phyloP scores from a whole-genome alignment of 1,140 invertebrate genomes.

The Drosophila elegans region DNA sequence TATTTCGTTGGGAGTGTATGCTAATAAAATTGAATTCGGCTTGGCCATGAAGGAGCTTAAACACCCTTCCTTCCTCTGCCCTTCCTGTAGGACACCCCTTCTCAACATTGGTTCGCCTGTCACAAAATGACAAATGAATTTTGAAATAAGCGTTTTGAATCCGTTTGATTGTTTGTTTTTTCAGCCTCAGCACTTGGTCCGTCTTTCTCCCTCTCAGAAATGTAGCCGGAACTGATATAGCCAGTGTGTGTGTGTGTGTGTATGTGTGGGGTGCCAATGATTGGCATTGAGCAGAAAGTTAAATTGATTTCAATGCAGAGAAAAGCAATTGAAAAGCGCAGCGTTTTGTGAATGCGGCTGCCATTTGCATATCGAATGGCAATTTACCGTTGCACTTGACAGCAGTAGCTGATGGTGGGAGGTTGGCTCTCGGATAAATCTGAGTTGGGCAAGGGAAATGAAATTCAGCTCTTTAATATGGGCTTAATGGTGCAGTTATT shows the following conservation, averaged over 20 bases:
- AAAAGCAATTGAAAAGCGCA: slow-evolving; percentile 77
- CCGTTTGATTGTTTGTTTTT: slow-evolving; percentile 72
- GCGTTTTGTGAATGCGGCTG: slow-evolving; percentile 72
- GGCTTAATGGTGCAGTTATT: slow-evolving; percentile 10
- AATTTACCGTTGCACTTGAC: slow-evolving; percentile 76
- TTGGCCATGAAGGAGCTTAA: slow-evolving; percentile 34
- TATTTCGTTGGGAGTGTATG: background rate
- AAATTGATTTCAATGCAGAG: slow-evolving; percentile 79
- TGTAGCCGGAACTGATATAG: slow-evolving; percentile 40
- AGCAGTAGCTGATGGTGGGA: slow-evolving; percentile 24
- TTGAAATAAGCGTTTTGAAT: slow-evolving; percentile 77
- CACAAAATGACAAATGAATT: slow-evolving; percentile 81
- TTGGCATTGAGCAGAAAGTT: slow-evolving; percentile 81
- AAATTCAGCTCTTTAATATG: slow-evolving; percentile 27
- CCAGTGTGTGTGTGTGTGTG: slow-evolving; percentile 15
- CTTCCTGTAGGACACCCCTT: slow-evolving; percentile 4
- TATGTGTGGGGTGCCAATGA: slow-evolving; percentile 69
- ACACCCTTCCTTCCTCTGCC: background rate
- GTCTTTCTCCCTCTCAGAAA: slow-evolving; percentile 2
- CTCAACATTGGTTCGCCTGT: slow-evolving; percentile 68
- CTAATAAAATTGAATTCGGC: slow-evolving; percentile 22
- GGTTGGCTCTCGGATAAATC: slow-evolving; percentile 6
- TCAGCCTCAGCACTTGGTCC: slow-evolving; percentile 23
- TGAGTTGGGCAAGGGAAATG: background rate
- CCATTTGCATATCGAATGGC: slow-evolving; percentile 78